phyloP scores from a whole-genome alignment of 2,113 vertebrate species.

The Calidris pugnax region DNA sequence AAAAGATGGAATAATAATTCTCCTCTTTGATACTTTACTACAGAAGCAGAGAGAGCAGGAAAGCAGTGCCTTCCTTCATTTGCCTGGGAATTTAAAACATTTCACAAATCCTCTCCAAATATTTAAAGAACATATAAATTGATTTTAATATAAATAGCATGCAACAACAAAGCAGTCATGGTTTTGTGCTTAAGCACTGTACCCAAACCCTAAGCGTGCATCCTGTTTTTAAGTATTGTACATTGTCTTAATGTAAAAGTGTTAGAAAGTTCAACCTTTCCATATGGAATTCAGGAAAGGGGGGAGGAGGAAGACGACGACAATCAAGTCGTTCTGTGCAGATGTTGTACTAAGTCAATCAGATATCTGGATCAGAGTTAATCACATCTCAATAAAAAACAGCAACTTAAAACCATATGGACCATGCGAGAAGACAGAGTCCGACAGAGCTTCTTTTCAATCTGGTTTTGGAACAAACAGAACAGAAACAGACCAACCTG shows the following conservation, averaged over 20 bases:
- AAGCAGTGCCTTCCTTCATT: not conserved
- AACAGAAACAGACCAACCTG: not conserved
- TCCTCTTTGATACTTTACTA: not conserved
- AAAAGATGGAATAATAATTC: not conserved
- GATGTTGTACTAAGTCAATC: not conserved
- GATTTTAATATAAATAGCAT: not conserved
- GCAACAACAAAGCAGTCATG: not conserved
- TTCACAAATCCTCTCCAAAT: not conserved
- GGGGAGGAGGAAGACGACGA: not conserved
- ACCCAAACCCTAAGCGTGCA: not conserved
- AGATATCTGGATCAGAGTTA: not conserved
- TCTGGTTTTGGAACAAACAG: not conserved
- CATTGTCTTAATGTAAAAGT: conserved; percentile 19
- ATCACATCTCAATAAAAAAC: not conserved
- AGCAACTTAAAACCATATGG: not conserved
- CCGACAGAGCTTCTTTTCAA: not conserved
- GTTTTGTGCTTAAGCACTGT: not conserved
- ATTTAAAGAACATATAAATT: not conserved
- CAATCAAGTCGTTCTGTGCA: not conserved
- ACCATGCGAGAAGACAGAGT: not conserved
- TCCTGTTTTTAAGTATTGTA: conserved; percentile 36
- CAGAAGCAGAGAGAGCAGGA: not conserved
- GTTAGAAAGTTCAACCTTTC: conserved; percentile 9
- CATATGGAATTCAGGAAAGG: not conserved
- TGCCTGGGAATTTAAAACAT: not conserved